phyloP scores from a whole-genome alignment of 2,888 invertebrate genomes.

The Odontothrips loti region DNA sequence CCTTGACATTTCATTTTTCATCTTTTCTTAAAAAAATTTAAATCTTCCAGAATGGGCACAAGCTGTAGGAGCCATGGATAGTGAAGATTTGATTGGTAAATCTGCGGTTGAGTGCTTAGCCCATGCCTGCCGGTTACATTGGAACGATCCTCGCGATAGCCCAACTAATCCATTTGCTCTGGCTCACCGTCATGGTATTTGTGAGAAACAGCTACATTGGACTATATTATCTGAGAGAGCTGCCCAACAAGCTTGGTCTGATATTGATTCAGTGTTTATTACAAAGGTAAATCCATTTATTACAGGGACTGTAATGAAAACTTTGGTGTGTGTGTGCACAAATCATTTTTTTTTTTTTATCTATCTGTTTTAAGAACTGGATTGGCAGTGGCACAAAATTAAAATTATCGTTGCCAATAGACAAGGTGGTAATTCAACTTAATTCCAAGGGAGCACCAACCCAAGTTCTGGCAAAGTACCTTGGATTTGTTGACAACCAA shows the following conservation, averaged over 20 bases:
- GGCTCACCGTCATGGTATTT: conserved; percentile 52
- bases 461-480: conserved; percentile 52
- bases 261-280: conserved; percentile 57
- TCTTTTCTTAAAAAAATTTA: background rate
- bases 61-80: conserved; percentile 47
- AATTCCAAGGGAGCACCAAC: conserved; percentile 47
- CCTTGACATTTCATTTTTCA: conserved; percentile 30
- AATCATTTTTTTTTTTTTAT: background rate
- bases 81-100: conserved; percentile 40
- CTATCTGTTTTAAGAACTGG: conserved; percentile 46
- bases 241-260: conserved; percentile 57
- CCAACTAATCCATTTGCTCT: conserved; percentile 54
- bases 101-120: conserved; percentile 54
- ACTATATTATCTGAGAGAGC: conserved; percentile 61
- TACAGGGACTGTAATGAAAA: conserved; percentile 15
- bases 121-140: conserved; percentile 52
- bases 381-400: conserved; percentile 48
- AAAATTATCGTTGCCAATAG: conserved; percentile 48
- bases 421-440: conserved; percentile 49
- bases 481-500: conserved; percentile 53
- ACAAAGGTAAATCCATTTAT: conserved; percentile 53
- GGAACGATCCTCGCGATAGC: conserved; percentile 53
- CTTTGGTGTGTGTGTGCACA: background rate
- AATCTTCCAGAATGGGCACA: conserved; percentile 57
- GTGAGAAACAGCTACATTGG: conserved; percentile 65